Base-by-base conservation (phyloP, 2,797 vertebrate species). In the Columba guinea region DNA sequence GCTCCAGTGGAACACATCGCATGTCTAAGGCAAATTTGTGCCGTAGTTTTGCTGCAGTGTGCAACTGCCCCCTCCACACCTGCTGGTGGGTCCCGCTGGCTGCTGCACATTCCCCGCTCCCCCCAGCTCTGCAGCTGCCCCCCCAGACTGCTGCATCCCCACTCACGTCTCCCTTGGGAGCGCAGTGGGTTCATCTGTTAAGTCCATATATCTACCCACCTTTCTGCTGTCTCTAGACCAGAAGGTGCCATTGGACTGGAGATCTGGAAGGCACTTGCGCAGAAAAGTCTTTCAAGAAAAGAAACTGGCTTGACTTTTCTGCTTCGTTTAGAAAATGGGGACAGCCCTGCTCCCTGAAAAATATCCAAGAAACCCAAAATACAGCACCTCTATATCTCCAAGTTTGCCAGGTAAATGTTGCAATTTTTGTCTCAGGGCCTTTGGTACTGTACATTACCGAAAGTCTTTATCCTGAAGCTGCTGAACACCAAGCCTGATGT, bases 121-220 rank as follows among this genome's bases (percentile, higher is more conserved):
- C 30, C 55, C 3, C 41, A 48, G 17, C 48, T 39, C 67, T 46
- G 65, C 77, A 74, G 62, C 55, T 53, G 44, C 46, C 51, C 48
- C 0, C 1, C 0, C 2, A 56, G 55, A 30, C n/a, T 44, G 51
- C 28, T 70, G 27, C 51, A 73, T 41, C 30, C 32, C 7, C 0
- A 5, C 12, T 37, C 37, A 10, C 1, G 0, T 52, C 44, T 87
- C 30, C 39, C 41, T 55, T 26, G 41, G 76, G n/a, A 75, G 21
- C 51, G 32, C 62, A 18, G 2, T 18, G 28, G 28, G 23, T 44
- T 67, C 59, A n/a, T 3, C 84, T 62, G 20, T 55, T 68, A 55
- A 17, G 39, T 13, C 26, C 7, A 6, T 41, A 41, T 16, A 20
- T 39, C 49, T 26, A 64, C 16, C 7, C 41, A n/a, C 7, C 20